A percentile compares a stretch with the other conserved stretches of the same genome.
Evolutionary conservation across 1,140 invertebrate species (phyloP).

Genomic region (Neelides sp.): DNA sequence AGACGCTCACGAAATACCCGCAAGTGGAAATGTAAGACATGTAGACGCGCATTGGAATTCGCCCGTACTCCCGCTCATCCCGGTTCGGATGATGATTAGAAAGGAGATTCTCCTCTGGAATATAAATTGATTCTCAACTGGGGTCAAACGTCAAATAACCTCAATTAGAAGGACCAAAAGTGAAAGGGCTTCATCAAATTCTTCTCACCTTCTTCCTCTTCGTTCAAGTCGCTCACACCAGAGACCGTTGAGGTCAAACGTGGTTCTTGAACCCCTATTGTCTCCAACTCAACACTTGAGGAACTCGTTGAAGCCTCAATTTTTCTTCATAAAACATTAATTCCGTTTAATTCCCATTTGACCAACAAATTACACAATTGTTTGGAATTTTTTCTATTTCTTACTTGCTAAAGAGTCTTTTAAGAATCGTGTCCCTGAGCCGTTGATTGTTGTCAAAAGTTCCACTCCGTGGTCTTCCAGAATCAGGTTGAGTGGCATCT

Average conservation of each 20-base stretch:
- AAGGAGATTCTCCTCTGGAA: slow-evolving; percentile 19
- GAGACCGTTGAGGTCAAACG: slow-evolving; percentile 37
- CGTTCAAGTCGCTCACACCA: slow-evolving; percentile 36
- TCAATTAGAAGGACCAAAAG: too few relatives aligned
- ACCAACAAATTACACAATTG: too few relatives aligned
- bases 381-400: too few relatives aligned
- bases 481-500: slow-evolving; percentile 12
- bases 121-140: slow-evolving; percentile 5
- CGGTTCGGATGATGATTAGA: slow-evolving; percentile 27
- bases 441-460: slow-evolving; percentile 13
- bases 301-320: slow-evolving; percentile 16
- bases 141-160: too few relatives aligned
- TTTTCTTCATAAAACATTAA: neutral
- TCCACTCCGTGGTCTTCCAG: slow-evolving; percentile 8
- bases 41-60: slow-evolving; percentile 49
- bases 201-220: slow-evolving; percentile 37
- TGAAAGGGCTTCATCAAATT: too few relatives aligned
- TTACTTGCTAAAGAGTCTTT: slow-evolving; percentile 9
- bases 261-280: slow-evolving; percentile 4
- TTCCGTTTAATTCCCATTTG: neutral
- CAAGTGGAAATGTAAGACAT: slow-evolving; percentile 49
- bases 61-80: slow-evolving; percentile 49
- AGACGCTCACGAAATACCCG: slow-evolving; percentile 40
- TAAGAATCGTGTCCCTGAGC: slow-evolving; percentile 8
- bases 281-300: slow-evolving; percentile 22